Base-by-base conservation (phyloP, 2,113 vertebrate species). In the Lota lota region DNA sequence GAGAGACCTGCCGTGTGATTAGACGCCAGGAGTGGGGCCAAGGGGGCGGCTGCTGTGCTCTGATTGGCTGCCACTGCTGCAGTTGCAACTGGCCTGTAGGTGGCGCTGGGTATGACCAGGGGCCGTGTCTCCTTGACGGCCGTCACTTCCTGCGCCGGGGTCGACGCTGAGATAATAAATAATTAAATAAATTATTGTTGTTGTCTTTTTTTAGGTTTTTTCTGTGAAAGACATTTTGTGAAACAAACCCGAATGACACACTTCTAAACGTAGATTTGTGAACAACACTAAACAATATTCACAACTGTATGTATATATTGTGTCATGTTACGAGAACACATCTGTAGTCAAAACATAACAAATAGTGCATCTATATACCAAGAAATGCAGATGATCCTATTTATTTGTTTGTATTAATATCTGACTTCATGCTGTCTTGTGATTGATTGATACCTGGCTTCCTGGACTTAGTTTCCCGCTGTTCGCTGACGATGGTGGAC, bases 401-500 rank as follows among this genome's bases (percentile, higher is more conserved):
- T 4, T 47, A 47, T 47, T 47, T 47, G 40, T 11, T 7, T 57
- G 56, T 57, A 14, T 47, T 47, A 10, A 47, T 47, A 47, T 47
- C 5, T 10, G 12, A 47, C 40, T 47, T 47, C 40, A 12, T 0
- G 40, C 40, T 14, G 40, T 6, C 40, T 47, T 47, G 40, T 47
- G 40, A 47, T 47, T 47, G 40, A 7, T 20, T 22, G 58, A 40
- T 85, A 94, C 93, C 92, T 77, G 90, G 67, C 50, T 77, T 76
- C 11, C 66, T 75, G 0, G 51, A 61, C 18, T 81, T 79, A 2
- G 85, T 79, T 18, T 0, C 77, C 68, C 89, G 73, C 65, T 95
- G 93, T 58, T 90, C 88, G 36, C 90, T 90, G 50, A 97, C 88
- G 73, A 93, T 79, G 1, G 93, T 91, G 0, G 94, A 95, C 4